phyloP scores from a whole-genome alignment of 2,113 vertebrate species.

The Elanoides forficatus region DNA sequence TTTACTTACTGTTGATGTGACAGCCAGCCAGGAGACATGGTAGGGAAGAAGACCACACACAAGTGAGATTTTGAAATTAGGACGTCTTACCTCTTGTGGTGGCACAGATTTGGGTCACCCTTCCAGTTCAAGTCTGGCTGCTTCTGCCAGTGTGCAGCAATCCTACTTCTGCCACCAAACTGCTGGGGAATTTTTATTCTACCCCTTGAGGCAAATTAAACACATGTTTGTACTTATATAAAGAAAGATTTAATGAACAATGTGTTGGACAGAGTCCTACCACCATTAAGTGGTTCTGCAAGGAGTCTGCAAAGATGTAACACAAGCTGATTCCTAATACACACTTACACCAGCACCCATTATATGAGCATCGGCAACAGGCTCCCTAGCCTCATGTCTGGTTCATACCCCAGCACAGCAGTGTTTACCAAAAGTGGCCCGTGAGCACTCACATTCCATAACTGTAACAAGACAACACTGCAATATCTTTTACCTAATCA shows the following conservation, averaged over 20 bases:
- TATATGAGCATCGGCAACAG: not conserved
- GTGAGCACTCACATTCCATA: not conserved
- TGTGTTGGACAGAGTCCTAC: not conserved
- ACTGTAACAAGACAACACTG: not conserved
- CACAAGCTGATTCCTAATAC: not conserved
- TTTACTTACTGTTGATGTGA: not conserved
- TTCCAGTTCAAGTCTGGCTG: not conserved
- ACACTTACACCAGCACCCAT: not conserved
- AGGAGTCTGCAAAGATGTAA: not conserved
- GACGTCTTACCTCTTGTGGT: not conserved
- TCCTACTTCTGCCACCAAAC: not conserved
- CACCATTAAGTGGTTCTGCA: not conserved
- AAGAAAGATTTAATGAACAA: not conserved
- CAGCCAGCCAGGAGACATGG: not conserved
- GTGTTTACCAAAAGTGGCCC: not conserved
- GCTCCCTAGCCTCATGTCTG: not conserved
- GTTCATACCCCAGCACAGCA: not conserved
- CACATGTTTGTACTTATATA: not conserved
- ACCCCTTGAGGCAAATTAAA: not conserved
- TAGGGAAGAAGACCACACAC: not conserved
- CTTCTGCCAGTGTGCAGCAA: not conserved
- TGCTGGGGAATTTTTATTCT: not conserved
- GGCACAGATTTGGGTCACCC: rapidly evolving
- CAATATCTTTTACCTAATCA: not conserved
- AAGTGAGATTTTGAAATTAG: not conserved